These are phyloP conservation scores for Druceiella hillmani DNA, from an alignment of 2,888 invertebrate species.

Conservation along the genomic window DNA sequence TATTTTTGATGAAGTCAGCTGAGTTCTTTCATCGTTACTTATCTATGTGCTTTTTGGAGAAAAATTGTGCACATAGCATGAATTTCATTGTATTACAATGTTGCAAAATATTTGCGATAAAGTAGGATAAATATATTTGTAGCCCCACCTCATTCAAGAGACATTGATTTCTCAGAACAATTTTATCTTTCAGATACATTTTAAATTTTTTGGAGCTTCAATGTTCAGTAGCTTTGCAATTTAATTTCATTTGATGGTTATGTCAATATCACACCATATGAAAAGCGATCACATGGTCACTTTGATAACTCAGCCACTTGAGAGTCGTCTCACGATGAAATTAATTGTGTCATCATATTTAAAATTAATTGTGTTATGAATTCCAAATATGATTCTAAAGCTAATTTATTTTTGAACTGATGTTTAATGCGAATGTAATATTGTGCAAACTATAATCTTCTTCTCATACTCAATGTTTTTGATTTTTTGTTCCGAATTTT, in stretches of 20 bases:
- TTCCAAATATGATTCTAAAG: not conserved
- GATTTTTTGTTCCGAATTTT: conserved; percentile 1
- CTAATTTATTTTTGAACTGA: not conserved
- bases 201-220: not conserved
- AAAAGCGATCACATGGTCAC: not conserved
- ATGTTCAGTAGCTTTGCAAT: not conserved
- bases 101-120: not conserved
- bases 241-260: not conserved
- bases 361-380: not conserved
- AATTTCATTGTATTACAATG: not conserved
- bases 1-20: not conserved
- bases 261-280: not conserved
- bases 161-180: not conserved
- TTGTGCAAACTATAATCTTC: not conserved
- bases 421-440: conserved; percentile 2
- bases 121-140: not conserved
- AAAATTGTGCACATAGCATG: not conserved
- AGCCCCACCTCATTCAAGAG: not conserved
- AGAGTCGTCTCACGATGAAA: not conserved
- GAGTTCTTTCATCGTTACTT: not conserved
- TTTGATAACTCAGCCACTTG: not conserved
- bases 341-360: not conserved
- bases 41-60: not conserved
- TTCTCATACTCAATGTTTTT: conserved; percentile 4
- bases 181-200: not conserved